phyloP scores from a whole-genome alignment of 2,113 vertebrate species.

The Dunckerocampus dactyliophorus region DNA sequence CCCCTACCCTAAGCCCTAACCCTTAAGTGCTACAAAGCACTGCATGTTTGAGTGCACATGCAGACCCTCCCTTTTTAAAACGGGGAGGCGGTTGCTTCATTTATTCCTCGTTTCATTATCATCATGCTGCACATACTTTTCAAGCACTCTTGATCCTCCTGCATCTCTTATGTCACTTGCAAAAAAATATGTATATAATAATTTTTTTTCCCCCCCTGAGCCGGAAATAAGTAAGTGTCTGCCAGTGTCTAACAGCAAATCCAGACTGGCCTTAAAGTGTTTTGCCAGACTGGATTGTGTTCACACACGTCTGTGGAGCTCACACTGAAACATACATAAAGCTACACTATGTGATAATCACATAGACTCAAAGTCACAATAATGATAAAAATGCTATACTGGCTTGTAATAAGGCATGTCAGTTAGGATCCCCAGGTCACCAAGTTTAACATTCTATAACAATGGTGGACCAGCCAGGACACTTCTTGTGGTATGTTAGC shows the following conservation, averaged over 20 bases:
- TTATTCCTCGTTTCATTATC: conserved; percentile 5
- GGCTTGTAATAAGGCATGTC: too few relatives aligned
- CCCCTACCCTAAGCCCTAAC: too few relatives aligned
- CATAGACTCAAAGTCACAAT: background rate
- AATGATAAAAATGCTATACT: too few relatives aligned
- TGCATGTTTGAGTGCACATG: background rate
- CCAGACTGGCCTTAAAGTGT: conserved; percentile 63
- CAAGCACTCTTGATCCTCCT: conserved; percentile 41
- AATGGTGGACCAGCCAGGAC: background rate
- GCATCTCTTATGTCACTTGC: conserved; percentile 48
- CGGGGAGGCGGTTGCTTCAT: background rate
- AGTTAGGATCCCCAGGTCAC: too few relatives aligned
- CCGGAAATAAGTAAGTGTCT: conserved; percentile 64
- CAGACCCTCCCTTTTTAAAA: conserved; percentile 13
- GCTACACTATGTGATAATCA: background rate
- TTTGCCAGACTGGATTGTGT: conserved; percentile 62
- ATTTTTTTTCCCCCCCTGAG: conserved; percentile 44
- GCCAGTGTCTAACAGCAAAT: conserved; percentile 65
- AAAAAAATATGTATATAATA: background rate
- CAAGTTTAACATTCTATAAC: too few relatives aligned
- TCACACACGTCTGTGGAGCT: conserved; percentile 10
- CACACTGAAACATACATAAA: background rate
- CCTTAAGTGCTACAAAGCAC: too few relatives aligned
- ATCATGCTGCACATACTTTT: conserved; percentile 37
- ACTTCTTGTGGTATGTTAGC: background rate